Evolutionary conservation across 2,113 vertebrate species (phyloP).

Genomic region (pig (Sus scrofa)): DNA sequence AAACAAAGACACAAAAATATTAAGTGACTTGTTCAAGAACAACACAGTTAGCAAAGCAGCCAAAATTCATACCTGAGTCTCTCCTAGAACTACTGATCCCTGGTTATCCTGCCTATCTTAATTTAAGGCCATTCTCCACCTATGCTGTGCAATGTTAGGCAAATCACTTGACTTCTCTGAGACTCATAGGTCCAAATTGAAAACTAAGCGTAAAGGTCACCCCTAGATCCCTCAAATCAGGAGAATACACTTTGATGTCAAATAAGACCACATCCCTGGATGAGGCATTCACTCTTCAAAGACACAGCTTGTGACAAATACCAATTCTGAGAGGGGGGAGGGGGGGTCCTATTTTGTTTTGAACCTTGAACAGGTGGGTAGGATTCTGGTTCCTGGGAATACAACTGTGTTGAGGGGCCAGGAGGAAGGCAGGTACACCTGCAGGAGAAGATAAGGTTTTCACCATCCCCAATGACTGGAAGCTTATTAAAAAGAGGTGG

Average conservation of each 20-base stretch:
- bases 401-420: neutral
- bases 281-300: neutral
- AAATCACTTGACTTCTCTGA: neutral
- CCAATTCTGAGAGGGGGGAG: neutral
- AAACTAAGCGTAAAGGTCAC: neutral
- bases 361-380: neutral
- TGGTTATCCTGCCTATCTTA: neutral
- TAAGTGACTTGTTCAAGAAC: neutral
- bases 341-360: neutral
- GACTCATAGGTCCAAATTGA: neutral
- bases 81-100: neutral
- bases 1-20: neutral
- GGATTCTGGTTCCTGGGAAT: neutral
- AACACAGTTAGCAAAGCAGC: neutral
- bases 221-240: neutral
- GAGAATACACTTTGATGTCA: neutral
- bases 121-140: neutral
- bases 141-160: neutral
- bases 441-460: constrained; percentile 79
- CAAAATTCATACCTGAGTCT: neutral
- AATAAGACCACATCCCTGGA: neutral
- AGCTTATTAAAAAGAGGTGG: constrained; percentile 61
- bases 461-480: neutral
- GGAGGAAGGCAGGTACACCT: neutral
- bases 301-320: neutral